Evolutionary conservation across 2,888 invertebrate genomes (phyloP), one percentile per base, ranked within the genome.

Genomic region (Petrophora chlorosata): DNA sequence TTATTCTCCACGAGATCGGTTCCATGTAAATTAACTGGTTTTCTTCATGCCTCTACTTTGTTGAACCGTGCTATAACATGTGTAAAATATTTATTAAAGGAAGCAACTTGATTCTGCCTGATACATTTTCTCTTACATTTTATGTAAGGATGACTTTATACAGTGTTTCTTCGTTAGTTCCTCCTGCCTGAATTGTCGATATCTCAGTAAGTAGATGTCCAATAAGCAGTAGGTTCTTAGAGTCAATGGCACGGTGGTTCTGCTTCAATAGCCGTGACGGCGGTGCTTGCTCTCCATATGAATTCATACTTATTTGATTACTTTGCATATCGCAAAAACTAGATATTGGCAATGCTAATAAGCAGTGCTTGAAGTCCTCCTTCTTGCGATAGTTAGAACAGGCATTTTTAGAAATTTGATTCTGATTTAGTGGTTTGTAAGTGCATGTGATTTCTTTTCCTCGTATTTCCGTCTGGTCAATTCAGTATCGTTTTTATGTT

Each of bases 1-100:
- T 50, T 16, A 38, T 41, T 47, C 26, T 48, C 38, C 26, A 36
- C 38, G 14, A 46, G 46, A 56, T 54, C 44, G 44, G 43, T 39
- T 51, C 30, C 48, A 59, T 55, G 53, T 46, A 46, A 56, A 59
- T 56, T 51, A 56, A 51, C 53, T 34, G 44, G 54, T 51, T 53
- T 30, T 45, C 33, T 52, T 40, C 41, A 17, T 44, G 46, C 42
- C 40, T 41, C 45, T 45, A 45, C 29, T 43, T 45, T 51, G 49
- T 47, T 47, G 42, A 48, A 48, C 32, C 26, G 36, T 16, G 14
- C 8, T 42, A 16, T 22, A 25, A 41, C 29, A 35, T 14, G 29
- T 35, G 46, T 46, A 13, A 25, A 47, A 41, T 36, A 15, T 14
- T 41, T 30, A 8, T 15, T 30, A 32, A 7, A 14, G 8, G 9